Evolutionary conservation across 2,888 invertebrate genomes (phyloP).

Genomic region (Urechis unicinctus): DNA sequence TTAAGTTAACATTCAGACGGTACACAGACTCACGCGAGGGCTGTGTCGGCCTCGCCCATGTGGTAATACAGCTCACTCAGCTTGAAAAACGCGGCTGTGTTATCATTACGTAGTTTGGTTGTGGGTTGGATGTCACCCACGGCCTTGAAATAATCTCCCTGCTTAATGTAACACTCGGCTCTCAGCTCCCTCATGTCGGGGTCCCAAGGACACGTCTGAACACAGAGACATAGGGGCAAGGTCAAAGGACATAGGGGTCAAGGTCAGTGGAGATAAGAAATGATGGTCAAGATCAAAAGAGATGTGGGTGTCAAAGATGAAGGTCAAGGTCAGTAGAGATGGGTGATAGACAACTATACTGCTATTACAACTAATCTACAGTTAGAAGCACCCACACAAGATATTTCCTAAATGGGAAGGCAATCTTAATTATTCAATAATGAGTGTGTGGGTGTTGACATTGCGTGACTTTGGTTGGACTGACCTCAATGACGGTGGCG

Average conservation of each 20-base stretch:
- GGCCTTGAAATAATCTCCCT: constrained; percentile 59
- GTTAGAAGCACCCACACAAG: no score
- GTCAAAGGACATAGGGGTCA: neutral
- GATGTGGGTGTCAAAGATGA: no score
- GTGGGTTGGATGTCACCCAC: constrained; percentile 84
- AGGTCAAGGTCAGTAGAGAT: neutral
- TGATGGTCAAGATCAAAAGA: neutral
- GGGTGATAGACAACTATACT: no score
- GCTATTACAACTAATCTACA: no score
- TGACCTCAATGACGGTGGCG: constrained; percentile 61
- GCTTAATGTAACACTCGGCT: constrained; percentile 72
- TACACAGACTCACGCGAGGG: constrained; percentile 60
- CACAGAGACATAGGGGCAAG: neutral
- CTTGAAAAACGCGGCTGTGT: constrained; percentile 77
- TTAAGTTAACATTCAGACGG: no score
- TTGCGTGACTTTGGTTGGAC: no score
- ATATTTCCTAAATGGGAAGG: no score
- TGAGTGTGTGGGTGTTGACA: no score
- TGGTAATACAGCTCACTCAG: constrained; percentile 81
- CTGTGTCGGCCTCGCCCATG: constrained; percentile 84
- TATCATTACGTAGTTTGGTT: constrained; percentile 85
- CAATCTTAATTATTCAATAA: no score
- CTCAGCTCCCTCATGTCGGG: constrained; percentile 74
- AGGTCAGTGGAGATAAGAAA: neutral
- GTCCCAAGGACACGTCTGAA: constrained; percentile 78